Percentiles rank a stretch among this genome's conserved stretches.
Evolutionary conservation across 1,140 invertebrate species (phyloP).

Genomic region (Lutraria rhynchaena): DNA sequence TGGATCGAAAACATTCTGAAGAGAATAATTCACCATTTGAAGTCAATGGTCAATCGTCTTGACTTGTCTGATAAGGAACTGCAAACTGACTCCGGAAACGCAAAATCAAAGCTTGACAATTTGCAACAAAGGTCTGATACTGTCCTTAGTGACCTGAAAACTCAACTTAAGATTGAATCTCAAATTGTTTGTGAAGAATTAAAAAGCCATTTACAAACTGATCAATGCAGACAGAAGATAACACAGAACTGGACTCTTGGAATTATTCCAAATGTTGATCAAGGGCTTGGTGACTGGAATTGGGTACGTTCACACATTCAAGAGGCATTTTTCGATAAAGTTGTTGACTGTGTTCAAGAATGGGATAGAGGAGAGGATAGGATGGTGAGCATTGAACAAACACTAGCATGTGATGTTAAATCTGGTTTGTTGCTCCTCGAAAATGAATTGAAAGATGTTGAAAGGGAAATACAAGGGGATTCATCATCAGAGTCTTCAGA

Average conservation of each 20-base stretch:
- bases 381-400: slow-evolving; percentile 21
- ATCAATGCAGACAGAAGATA: slow-evolving; percentile 1
- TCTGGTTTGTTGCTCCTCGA: slow-evolving; percentile 58
- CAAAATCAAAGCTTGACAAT: slow-evolving; percentile 54
- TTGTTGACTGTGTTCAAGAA: slow-evolving; percentile 37
- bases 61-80: slow-evolving; percentile 62
- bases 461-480: slow-evolving; percentile 50
- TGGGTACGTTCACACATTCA: slow-evolving; percentile 36
- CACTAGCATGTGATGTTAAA: slow-evolving; percentile 34
- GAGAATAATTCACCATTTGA: slow-evolving; percentile 58
- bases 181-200: slow-evolving; percentile 8
- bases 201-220: slow-evolving; percentile 12
- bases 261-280: slow-evolving; percentile 13
- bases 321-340: slow-evolving; percentile 24
- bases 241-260: not conserved
- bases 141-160: slow-evolving; percentile 44
- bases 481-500: slow-evolving; percentile 43
- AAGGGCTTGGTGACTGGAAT: slow-evolving; percentile 6
- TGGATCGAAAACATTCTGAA: slow-evolving; percentile 70
- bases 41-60: slow-evolving; percentile 58
- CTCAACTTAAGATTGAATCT: slow-evolving; percentile 37
- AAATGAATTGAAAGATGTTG: slow-evolving; percentile 61
- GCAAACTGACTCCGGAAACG: slow-evolving; percentile 43
- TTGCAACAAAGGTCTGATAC: slow-evolving; percentile 56
- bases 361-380: slow-evolving; percentile 45